These are phyloP conservation scores for Crocuta crocuta DNA, from an alignment of 2,113 vertebrate species.

Conservation along the genomic window DNA sequence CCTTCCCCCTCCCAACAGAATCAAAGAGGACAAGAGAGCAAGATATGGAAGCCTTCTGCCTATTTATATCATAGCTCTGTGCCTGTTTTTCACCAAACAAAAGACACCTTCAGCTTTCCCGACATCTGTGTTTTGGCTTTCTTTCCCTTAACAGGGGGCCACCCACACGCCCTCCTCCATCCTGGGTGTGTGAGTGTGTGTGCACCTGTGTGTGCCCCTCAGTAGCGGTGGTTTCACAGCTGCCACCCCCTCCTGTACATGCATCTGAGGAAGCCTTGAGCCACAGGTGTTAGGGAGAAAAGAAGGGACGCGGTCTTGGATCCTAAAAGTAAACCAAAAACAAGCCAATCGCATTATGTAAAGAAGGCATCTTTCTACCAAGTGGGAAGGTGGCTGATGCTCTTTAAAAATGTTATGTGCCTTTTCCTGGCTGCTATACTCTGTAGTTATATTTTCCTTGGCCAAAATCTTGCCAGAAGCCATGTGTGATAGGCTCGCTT, in stretches of 20 bases:
- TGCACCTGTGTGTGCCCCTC: not conserved
- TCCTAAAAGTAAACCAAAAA: not conserved
- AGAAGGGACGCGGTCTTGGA: not conserved
- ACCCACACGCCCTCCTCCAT: not conserved
- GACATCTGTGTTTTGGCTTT: not conserved
- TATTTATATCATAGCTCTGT: not conserved
- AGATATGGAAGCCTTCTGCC: not conserved
- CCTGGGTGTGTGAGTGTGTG: not conserved
- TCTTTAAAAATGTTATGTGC: not conserved
- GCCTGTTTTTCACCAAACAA: not conserved
- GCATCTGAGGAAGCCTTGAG: not conserved
- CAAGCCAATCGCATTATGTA: not conserved
- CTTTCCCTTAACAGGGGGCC: not conserved
- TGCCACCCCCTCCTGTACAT: not conserved
- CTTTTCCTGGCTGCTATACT: not conserved
- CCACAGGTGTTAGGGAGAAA: not conserved
- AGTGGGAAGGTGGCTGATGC: not conserved
- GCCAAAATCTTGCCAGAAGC: not conserved
- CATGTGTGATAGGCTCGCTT: not conserved
- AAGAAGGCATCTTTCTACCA: not conserved
- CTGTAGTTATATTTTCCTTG: not conserved
- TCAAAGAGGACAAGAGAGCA: not conserved
- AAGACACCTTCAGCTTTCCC: not conserved
- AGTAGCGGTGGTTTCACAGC: not conserved
- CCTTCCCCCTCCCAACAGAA: not conserved